Percentiles rank a stretch among this genome's conserved stretches.
phyloP scores from a whole-genome alignment of 2,888 invertebrate genomes.

The Oxystoma pomonae region DNA sequence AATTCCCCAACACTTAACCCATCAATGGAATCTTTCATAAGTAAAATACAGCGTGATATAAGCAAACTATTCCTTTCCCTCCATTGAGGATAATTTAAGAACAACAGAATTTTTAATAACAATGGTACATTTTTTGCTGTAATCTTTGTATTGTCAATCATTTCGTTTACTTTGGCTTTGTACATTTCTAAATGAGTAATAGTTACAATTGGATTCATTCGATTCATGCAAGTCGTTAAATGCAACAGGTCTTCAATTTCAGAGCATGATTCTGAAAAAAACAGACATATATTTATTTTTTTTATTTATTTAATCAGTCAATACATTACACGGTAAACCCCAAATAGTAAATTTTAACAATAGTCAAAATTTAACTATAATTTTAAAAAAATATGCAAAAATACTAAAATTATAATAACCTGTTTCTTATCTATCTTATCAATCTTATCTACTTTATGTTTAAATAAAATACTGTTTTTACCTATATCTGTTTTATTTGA shows the following conservation, averaged over 20 bases:
- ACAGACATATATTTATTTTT: no score
- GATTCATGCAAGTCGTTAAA: slow-evolving; percentile 49
- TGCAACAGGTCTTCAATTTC: slow-evolving; percentile 46
- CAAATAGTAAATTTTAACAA: no score
- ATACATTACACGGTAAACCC: no score
- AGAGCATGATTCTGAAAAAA: slow-evolving; percentile 39
- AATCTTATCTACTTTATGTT: no score
- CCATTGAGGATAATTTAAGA: slow-evolving; percentile 51
- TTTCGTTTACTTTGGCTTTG: slow-evolving; percentile 39
- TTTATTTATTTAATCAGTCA: no score
- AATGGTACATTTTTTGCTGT: slow-evolving; percentile 31
- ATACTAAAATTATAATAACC: no score
- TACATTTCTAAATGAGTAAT: slow-evolving; percentile 43
- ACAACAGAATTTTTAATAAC: slow-evolving; percentile 41
- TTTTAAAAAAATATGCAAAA: no score
- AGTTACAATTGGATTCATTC: slow-evolving; percentile 44
- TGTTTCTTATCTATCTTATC: no score
- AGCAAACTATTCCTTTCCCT: slow-evolving; percentile 42
- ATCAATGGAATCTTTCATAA: slow-evolving; percentile 42
- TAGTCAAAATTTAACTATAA: no score
- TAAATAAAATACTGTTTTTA: no score
- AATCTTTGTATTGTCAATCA: slow-evolving; percentile 40
- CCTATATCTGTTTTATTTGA: no score
- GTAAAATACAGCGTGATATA: slow-evolving; percentile 43
- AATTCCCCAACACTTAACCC: slow-evolving; percentile 46